Evolutionary conservation across 1,140 invertebrate genomes (phyloP).

Genomic region (Heliconius hermathena): DNA sequence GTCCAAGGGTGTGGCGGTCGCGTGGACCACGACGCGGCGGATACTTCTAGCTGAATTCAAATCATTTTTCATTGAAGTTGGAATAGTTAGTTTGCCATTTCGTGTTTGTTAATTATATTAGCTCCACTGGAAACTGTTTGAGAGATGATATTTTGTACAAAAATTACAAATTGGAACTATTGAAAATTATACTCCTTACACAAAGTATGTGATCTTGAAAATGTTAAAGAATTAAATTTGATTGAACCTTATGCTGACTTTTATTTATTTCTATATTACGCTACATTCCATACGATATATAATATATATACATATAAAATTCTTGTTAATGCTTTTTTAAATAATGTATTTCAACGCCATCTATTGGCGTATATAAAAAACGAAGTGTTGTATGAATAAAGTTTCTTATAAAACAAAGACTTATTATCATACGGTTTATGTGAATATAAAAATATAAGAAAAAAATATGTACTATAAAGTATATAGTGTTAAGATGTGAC

Average conservation of each 20-base stretch:
- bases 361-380: not conserved
- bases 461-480: too few relatives aligned
- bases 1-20: conserved; percentile 55
- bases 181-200: conserved; percentile 65
- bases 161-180: conserved; percentile 71
- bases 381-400: not conserved
- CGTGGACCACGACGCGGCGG: conserved; percentile 25
- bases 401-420: conserved; percentile 2
- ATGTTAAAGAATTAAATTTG: conserved; percentile 77
- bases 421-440: not conserved
- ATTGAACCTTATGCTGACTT: conserved; percentile 61
- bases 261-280: conserved; percentile 27
- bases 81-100: conserved; percentile 70
- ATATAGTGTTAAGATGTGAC: too few relatives aligned
- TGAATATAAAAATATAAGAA: too few relatives aligned
- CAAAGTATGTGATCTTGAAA: conserved; percentile 76
- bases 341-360: not conserved
- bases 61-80: conserved; percentile 63
- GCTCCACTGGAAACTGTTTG: conserved; percentile 64
- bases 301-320: not conserved
- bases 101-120: conserved; percentile 68
- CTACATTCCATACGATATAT: not conserved
- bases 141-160: conserved; percentile 81
- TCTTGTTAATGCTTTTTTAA: conserved; percentile 1
- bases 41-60: conserved; percentile 55